Percentiles rank a stretch among this genome's conserved stretches.
These are phyloP conservation scores for Mungos mungo DNA, from an alignment of 2,113 vertebrate genomes.

Conservation along the genomic window DNA sequence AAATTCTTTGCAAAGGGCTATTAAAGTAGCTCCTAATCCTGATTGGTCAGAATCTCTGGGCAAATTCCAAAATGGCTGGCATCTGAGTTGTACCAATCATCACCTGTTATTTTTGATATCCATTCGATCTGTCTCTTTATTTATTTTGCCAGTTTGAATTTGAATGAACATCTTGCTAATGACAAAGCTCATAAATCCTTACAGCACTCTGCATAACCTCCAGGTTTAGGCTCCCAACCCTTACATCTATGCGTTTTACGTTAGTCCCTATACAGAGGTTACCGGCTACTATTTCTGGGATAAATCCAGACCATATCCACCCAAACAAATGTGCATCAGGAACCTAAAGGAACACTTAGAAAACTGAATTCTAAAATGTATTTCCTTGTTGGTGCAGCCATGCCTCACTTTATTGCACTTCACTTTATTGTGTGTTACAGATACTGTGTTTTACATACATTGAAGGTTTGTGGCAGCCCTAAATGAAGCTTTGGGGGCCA, in stretches of 20 bases:
- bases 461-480: background rate
- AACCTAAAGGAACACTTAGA: background rate
- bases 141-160: slow-evolving; percentile 10
- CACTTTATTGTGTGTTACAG: background rate
- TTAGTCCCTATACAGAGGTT: background rate
- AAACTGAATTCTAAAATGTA: background rate
- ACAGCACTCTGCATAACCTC: background rate
- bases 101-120: background rate
- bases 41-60: slow-evolving; percentile 1
- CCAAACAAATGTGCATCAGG: background rate
- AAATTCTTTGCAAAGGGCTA: background rate
- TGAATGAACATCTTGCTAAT: background rate
- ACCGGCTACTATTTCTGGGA: background rate
- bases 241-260: background rate
- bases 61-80: background rate
- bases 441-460: background rate
- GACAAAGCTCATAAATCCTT: background rate
- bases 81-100: background rate
- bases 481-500: background rate
- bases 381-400: background rate
- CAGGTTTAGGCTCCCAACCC: background rate
- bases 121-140: background rate
- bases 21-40: background rate
- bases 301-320: background rate
- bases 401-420: background rate